Conservation (phyloP, 1,140 invertebrate genomes). For the Melanaphis sacchari region DNA sequence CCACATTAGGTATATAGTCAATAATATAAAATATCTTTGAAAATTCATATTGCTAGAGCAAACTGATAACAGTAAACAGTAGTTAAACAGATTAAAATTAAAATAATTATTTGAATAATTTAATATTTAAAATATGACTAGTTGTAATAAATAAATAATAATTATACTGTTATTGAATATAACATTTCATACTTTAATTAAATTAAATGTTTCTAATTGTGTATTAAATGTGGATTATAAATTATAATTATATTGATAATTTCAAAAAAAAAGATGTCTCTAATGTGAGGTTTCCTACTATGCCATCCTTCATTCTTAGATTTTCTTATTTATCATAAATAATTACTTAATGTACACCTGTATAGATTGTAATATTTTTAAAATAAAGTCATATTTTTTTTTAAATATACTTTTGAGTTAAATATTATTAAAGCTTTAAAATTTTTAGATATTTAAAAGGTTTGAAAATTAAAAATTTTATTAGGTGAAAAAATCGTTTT, state of each 20-base stretch:
- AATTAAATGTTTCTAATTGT: background rate
- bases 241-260: background rate
- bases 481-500: too few relatives aligned
- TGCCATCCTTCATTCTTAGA: too few relatives aligned
- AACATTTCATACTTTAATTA: background rate
- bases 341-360: too few relatives aligned
- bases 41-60: background rate
- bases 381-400: too few relatives aligned
- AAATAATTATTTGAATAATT: background rate
- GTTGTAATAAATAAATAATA: too few relatives aligned
- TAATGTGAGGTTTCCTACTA: too few relatives aligned
- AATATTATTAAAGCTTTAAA: background rate
- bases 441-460: too few relatives aligned
- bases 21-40: background rate
- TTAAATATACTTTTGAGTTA: background rate
- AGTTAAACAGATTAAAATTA: background rate
- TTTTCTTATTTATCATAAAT: too few relatives aligned
- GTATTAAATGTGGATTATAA: background rate
- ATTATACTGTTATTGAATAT: background rate
- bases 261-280: too few relatives aligned
- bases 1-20: background rate
- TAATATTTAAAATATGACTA: background rate
- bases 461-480: too few relatives aligned
- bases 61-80: background rate
- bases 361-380: too few relatives aligned